Evolutionary conservation across 2,888 invertebrate species (phyloP).

Genomic region (Margaritifera margaritifera): DNA sequence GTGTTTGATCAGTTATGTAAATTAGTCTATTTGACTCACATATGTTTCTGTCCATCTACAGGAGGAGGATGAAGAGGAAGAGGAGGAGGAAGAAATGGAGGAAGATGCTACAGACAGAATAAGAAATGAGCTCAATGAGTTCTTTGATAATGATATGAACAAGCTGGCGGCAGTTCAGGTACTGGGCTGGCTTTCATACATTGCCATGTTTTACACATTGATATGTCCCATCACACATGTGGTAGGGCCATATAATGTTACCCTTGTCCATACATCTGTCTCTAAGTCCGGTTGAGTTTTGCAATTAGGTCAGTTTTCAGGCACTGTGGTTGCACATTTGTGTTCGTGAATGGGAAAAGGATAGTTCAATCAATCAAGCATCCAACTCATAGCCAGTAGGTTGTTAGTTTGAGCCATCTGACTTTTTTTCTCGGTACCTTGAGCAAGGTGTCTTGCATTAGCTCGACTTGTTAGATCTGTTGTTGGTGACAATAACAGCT

Average conservation of each 20-base stretch:
- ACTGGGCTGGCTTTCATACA: conserved; percentile 1
- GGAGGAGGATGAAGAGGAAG: conserved; percentile 72
- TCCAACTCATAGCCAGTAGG: too few species aligned
- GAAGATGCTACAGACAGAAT: conserved; percentile 71
- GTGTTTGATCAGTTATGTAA: background rate
- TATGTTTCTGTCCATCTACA: conserved; percentile 23
- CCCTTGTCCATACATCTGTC: background rate
- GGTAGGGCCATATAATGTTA: too few species aligned
- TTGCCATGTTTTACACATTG: background rate
- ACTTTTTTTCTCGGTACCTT: too few species aligned
- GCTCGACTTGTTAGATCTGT: too few species aligned
- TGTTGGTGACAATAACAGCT: too few species aligned
- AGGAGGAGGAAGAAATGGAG: conserved; percentile 71
- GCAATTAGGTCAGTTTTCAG: background rate
- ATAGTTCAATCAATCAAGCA: too few species aligned
- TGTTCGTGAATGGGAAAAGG: too few species aligned
- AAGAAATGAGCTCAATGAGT: conserved; percentile 67
- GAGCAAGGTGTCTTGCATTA: too few species aligned
- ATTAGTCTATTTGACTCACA: background rate
- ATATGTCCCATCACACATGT: too few species aligned
- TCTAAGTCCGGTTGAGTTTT: too few species aligned
- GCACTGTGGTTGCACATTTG: too few species aligned
- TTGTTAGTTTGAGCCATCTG: too few species aligned
- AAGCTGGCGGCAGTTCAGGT: conserved; percentile 65
- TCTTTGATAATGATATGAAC: conserved; percentile 69